Percentiles rank a stretch among this genome's conserved stretches.
Conservation (phyloP, 1,140 invertebrate genomes). For the Daktulosphaira vitifoliae region DNA sequence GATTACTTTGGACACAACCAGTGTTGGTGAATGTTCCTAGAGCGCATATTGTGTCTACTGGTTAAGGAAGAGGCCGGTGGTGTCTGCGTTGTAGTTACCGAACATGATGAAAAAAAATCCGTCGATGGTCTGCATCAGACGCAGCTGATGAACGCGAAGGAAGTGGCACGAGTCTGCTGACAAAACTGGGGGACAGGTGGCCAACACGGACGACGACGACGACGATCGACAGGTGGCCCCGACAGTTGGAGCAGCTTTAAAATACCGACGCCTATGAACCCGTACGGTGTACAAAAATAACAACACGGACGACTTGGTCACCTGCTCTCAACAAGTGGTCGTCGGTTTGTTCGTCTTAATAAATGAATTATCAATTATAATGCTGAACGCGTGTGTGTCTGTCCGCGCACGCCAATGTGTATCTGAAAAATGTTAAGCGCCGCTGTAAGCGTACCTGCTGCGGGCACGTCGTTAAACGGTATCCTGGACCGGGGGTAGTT, state of each 20-base stretch:
- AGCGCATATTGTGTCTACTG: too few relatives aligned
- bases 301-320: slow-evolving; percentile 7
- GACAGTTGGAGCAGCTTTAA: slow-evolving; percentile 31
- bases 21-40: too few relatives aligned
- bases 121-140: not conserved
- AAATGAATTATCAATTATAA: not conserved
- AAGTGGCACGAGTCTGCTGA: slow-evolving; percentile 32
- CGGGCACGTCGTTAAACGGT: not conserved
- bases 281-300: not conserved
- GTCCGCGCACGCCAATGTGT: too few relatives aligned
- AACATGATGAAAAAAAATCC: slow-evolving; percentile 14
- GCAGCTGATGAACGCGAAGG: slow-evolving; percentile 13
- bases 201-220: not conserved
- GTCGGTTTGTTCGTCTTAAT: not conserved
- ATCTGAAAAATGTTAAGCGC: too few relatives aligned
- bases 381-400: not conserved
- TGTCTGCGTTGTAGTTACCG: slow-evolving; percentile 11
- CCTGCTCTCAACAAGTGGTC: slow-evolving; percentile 33
- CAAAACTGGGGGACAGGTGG: slow-evolving; percentile 25
- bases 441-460: too few relatives aligned
- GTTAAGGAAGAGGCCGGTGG: too few relatives aligned
- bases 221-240: slow-evolving; percentile 25
- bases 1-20: too few relatives aligned
- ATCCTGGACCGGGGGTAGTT: not conserved
- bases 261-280: slow-evolving; percentile 16